Percentiles rank a stretch among this genome's conserved stretches.
These are phyloP conservation scores for Drosophila prostipennis DNA, from an alignment of 2,888 invertebrate genomes.

Conservation along the genomic window DNA sequence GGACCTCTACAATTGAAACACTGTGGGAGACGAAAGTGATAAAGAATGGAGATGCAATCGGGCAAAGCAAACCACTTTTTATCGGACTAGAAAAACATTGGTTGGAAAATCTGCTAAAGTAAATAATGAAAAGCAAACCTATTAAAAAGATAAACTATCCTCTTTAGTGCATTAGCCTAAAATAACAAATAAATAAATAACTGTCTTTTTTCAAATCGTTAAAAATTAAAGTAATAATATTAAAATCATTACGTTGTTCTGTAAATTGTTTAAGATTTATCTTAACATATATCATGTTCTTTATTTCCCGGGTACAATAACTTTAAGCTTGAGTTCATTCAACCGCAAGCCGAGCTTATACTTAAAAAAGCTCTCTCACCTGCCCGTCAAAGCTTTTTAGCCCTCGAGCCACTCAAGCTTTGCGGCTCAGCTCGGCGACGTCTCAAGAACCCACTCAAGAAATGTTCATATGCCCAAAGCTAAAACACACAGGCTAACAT, in stretches of 20 bases:
- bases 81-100: constrained; percentile 28
- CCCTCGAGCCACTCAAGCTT: constrained; percentile 54
- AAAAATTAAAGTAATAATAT: too few relatives aligned
- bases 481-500: constrained; percentile 24
- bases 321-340: constrained; percentile 52
- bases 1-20: constrained; percentile 6
- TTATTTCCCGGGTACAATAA: constrained; percentile 2
- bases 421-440: constrained; percentile 46
- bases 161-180: background rate
- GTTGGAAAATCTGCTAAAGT: constrained; percentile 18
- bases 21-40: constrained; percentile 14
- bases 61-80: constrained; percentile 38
- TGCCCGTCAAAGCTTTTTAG: constrained; percentile 45
- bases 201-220: too few relatives aligned
- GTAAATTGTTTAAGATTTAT: background rate
- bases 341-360: constrained; percentile 48
- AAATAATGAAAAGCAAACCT: constrained; percentile 4
- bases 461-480: constrained; percentile 10
- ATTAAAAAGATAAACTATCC: constrained; percentile 1
- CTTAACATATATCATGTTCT: background rate
- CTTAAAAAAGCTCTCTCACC: constrained; percentile 44
- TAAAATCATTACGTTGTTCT: background rate
- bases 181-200: too few relatives aligned
- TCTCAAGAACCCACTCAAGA: constrained; percentile 58
- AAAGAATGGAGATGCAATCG: constrained; percentile 16